Base-by-base conservation (phyloP, 2,888 invertebrate species). In the Chrysodeixis includens region DNA sequence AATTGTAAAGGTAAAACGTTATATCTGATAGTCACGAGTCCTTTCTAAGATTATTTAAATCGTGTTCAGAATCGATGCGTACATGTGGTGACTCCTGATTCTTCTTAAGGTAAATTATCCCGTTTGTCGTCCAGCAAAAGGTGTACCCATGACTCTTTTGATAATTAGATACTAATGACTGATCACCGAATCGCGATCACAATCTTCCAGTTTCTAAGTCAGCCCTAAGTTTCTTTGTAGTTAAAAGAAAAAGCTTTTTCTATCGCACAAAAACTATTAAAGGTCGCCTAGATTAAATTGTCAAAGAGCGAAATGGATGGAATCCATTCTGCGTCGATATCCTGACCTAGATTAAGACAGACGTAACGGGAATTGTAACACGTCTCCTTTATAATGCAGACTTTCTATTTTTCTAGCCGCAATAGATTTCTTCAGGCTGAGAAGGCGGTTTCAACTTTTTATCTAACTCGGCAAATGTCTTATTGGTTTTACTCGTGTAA, bases 271-370 rank as follows among this genome's bases (percentile, higher is more conserved):
- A 40, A 40, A 40, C 40, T 40, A 40, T 40, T 40, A 40, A n/a
- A 40, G 40, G 46, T 49, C 46, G 10, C 10, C 10, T 20, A 20
- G 46, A 49, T 49, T 49, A 20, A 20, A 49, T 20, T 49, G 46
- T 49, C 46, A 20, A 18, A 49, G 46, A 49, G 18, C 9, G 20
- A 10, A 49, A 49, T 49, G 18, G 46, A 49, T 8, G 18, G 18
- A 12, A 8, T 49, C 46, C 20, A 49, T 20, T 49, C 9, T 18
- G 20, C 12, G 0, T 20, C 9, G 46, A 49, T 49, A 8, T 49
- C 40, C 40, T 49, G 46, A 49, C 46, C 46, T 49, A 49, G 46
- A 49, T 49, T 49, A 49, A 46, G 12, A 49, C 46, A 18, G 46
- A 49, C 46, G 10, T 20, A 20, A 20, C 10, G 8, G 8, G 46